Evolutionary conservation across 2,113 vertebrate species (phyloP).

Genomic region (Neomonachus schauinslandi): DNA sequence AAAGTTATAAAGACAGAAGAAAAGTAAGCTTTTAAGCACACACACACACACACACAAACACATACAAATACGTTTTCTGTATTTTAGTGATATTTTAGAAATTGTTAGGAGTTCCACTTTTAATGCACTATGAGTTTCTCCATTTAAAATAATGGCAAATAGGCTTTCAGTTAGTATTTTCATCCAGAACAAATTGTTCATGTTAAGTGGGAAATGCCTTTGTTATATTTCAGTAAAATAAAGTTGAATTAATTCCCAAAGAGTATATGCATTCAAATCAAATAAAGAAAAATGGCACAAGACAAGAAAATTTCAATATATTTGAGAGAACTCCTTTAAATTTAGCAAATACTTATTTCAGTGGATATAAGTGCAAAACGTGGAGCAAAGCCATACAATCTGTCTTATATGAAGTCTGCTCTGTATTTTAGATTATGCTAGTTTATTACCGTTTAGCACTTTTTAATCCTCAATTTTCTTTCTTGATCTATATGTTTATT

Average conservation of each 20-base stretch:
- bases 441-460: neutral
- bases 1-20: neutral
- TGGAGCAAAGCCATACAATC: neutral
- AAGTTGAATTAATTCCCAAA: neutral
- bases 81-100: neutral
- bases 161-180: neutral
- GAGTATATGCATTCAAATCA: neutral
- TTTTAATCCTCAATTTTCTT: neutral
- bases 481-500: neutral
- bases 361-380: neutral
- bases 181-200: neutral
- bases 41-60: neutral
- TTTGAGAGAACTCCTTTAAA: neutral
- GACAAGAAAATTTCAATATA: neutral
- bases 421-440: neutral
- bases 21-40: neutral
- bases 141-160: neutral
- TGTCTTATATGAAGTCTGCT: neutral
- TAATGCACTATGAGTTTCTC: neutral
- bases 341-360: neutral
- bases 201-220: neutral
- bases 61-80: neutral
- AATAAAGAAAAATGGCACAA: neutral
- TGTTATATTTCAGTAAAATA: conserved; percentile 21
- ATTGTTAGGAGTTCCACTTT: neutral